Percentiles rank a stretch among this genome's conserved stretches.
Conservation (phyloP, 2,888 invertebrate genomes). For the Eupithecia subfuscata region DNA sequence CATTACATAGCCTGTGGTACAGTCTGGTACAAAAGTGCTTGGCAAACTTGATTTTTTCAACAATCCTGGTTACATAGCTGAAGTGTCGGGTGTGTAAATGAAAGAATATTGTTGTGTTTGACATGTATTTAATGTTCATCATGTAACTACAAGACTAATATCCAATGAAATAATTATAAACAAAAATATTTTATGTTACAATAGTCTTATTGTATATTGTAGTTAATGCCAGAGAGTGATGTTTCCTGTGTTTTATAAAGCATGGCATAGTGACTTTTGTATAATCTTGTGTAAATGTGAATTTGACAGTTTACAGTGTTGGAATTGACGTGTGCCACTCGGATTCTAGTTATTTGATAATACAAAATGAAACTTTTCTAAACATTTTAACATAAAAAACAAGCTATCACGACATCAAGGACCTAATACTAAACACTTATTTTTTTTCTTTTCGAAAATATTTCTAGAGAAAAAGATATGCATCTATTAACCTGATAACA, state of each 20-base stretch:
- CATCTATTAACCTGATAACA: slow-evolving; percentile 81
- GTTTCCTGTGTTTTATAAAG: slow-evolving; percentile 61
- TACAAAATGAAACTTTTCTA: slow-evolving; percentile 52
- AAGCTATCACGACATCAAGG: slow-evolving; percentile 79
- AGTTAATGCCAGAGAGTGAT: slow-evolving; percentile 64
- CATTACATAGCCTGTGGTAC: background rate
- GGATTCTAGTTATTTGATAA: slow-evolving; percentile 51
- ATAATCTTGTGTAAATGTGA: slow-evolving; percentile 39
- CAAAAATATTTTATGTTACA: slow-evolving; percentile 67
- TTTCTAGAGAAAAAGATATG: slow-evolving; percentile 83
- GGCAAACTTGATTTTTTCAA: background rate
- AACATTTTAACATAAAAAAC: slow-evolving; percentile 32
- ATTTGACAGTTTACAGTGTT: slow-evolving; percentile 49
- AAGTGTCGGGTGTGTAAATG: slow-evolving; percentile 69
- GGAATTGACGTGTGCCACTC: slow-evolving; percentile 48
- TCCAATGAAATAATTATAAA: slow-evolving; percentile 69
- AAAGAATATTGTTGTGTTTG: slow-evolving; percentile 81
- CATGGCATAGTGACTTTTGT: slow-evolving; percentile 50
- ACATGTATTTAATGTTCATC: slow-evolving; percentile 83
- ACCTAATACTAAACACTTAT: slow-evolving; percentile 77
- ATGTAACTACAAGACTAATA: slow-evolving; percentile 79
- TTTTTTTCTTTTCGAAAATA: slow-evolving; percentile 76
- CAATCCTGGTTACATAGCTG: background rate
- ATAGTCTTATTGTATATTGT: slow-evolving; percentile 55
- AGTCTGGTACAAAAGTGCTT: background rate